A percentile compares a stretch with the other conserved stretches of the same genome.
Conservation (phyloP, 2,888 invertebrate species). For the Eupelmus urozonus region DNA sequence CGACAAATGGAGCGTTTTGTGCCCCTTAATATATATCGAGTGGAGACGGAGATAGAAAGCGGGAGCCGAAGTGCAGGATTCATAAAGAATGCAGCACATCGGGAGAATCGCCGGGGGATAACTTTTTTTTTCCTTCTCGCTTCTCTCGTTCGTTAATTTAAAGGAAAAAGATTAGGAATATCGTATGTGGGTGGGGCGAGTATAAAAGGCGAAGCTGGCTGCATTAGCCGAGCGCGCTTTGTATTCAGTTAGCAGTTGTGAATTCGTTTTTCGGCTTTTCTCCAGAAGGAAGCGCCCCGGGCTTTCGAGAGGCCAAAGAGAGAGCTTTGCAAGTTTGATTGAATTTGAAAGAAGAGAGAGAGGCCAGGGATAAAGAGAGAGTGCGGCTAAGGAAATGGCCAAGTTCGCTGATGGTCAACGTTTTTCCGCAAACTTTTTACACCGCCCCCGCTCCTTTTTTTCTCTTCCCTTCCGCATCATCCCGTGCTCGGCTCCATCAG, state of each 20-base stretch:
- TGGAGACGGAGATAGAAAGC: constrained; percentile 43
- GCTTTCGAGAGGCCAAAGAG: background rate
- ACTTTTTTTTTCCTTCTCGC: background rate
- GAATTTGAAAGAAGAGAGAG: constrained; percentile 11
- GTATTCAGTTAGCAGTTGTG: constrained; percentile 16
- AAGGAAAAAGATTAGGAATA: constrained; percentile 10
- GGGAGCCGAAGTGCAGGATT: background rate
- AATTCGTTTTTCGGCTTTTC: background rate
- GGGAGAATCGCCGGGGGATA: background rate
- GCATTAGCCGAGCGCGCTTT: background rate
- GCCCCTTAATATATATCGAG: background rate
- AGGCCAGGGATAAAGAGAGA: background rate
- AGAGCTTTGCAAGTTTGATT: constrained; percentile 39
- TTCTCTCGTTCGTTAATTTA: background rate
- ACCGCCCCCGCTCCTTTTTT: background rate
- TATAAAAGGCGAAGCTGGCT: background rate
- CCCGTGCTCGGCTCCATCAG: background rate
- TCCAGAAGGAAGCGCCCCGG: background rate
- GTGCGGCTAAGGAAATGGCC: background rate
- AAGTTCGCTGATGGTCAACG: constrained; percentile 33
- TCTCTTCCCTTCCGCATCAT: background rate
- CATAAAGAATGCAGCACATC: constrained; percentile 23
- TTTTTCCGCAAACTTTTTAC: constrained; percentile 40
- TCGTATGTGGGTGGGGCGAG: background rate
- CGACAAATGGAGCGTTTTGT: constrained; percentile 23